phyloP scores from a whole-genome alignment of 2,888 invertebrate species.

The Euzophera pinguis region DNA sequence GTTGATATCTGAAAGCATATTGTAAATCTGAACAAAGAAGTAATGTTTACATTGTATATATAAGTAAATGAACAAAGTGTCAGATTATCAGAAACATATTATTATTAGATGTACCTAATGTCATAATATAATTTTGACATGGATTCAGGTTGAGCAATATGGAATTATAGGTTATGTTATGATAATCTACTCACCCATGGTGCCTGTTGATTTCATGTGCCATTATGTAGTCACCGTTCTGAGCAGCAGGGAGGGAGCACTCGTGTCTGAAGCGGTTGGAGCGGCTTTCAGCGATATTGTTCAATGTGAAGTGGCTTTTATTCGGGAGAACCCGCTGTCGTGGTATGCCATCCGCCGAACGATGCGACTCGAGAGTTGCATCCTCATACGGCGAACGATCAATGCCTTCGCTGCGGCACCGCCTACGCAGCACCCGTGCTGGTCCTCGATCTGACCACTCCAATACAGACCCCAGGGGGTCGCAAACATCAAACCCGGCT shows the following conservation, averaged over 20 bases:
- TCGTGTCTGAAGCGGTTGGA: conserved; percentile 57
- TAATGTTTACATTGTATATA: neutral
- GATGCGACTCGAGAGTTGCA: conserved; percentile 53
- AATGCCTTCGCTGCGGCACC: conserved; percentile 74
- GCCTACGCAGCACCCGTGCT: conserved; percentile 67
- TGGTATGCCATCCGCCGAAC: conserved; percentile 49
- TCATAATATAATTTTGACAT: conserved; percentile 7
- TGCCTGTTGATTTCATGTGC: conserved; percentile 55
- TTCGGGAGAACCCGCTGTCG: conserved; percentile 50
- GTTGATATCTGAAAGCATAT: conserved; percentile 45
- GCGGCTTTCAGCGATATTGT: conserved; percentile 40
- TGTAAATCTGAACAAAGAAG: neutral
- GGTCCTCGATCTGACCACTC: conserved; percentile 62
- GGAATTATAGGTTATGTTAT: conserved; percentile 38
- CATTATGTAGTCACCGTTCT: conserved; percentile 73
- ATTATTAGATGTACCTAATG: neutral
- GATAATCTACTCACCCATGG: conserved; percentile 46
- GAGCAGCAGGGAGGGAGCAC: conserved; percentile 57
- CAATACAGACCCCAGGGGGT: conserved; percentile 63
- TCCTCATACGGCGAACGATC: conserved; percentile 74
- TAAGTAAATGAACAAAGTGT: neutral
- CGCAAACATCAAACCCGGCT: conserved; percentile 70
- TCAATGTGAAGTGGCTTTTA: conserved; percentile 66
- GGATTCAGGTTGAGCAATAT: conserved; percentile 14
- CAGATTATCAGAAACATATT: neutral